A percentile compares a stretch with the other conserved stretches of the same genome.
phyloP scores from a whole-genome alignment of 2,888 invertebrate genomes.

The Ariolimax columbianus region DNA sequence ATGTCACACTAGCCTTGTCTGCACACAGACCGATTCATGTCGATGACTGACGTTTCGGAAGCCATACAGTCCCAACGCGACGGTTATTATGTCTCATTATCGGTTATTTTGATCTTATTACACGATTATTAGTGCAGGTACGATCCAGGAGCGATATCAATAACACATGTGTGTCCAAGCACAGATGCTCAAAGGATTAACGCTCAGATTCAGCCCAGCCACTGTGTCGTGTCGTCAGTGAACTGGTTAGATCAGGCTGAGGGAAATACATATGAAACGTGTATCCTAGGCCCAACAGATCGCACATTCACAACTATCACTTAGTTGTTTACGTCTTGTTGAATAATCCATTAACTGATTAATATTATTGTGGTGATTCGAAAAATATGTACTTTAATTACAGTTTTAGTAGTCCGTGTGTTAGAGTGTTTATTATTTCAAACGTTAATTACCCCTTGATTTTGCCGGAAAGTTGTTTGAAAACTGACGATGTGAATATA shows the following conservation, averaged over 20 bases:
- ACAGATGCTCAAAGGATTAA: constrained; percentile 15
- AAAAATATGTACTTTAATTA: neutral
- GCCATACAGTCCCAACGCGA: neutral
- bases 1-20: too few species aligned
- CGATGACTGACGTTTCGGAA: neutral
- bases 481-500: too few species aligned
- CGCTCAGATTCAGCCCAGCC: neutral
- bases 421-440: too few species aligned
- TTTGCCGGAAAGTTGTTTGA: too few species aligned
- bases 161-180: neutral
- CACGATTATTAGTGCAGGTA: constrained; percentile 3
- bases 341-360: neutral
- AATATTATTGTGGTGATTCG: neutral
- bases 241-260: too few species aligned
- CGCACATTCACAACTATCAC: neutral
- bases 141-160: neutral
- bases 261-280: neutral
- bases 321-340: neutral
- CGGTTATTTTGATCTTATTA: constrained; percentile 9
- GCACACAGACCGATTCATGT: neutral
- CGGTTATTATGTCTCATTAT: neutral
- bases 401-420: too few species aligned
- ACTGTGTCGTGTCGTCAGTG: too few species aligned
- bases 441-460: too few species aligned
- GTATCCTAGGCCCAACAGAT: neutral